Conservation (phyloP, 1,140 invertebrate species). For the Glomeris maerens region DNA sequence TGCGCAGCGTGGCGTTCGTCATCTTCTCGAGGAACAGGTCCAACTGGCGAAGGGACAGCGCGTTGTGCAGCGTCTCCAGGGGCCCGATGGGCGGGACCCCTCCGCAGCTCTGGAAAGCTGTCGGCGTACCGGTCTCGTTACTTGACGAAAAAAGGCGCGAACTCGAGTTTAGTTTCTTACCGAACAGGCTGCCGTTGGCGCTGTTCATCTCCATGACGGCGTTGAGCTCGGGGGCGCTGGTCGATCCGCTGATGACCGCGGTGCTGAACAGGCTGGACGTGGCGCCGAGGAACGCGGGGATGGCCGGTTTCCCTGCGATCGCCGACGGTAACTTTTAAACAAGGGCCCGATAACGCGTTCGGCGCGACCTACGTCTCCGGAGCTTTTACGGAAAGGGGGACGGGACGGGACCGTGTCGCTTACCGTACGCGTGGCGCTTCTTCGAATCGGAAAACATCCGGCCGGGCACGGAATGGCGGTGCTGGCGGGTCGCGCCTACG, state of each 20-base stretch:
- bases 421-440: too few species aligned
- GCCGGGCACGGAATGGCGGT: conserved; percentile 82
- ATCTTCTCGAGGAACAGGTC: conserved; percentile 74
- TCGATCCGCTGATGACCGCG: conserved; percentile 82
- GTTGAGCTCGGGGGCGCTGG: conserved; percentile 73
- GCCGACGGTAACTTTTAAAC: too few species aligned
- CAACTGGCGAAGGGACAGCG: conserved; percentile 74
- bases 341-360: too few species aligned
- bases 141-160: conserved; percentile 1
- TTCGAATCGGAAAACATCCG: conserved; percentile 80
- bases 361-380: too few species aligned
- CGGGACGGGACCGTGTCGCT: too few species aligned
- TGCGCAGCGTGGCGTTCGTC: conserved; percentile 37
- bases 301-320: conserved; percentile 9
- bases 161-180: conserved; percentile 9
- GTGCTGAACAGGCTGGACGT: conserved; percentile 76
- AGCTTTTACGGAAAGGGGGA: too few species aligned
- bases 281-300: conserved; percentile 33
- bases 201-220: conserved; percentile 46
- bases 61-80: conserved; percentile 89
- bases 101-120: conserved; percentile 63
- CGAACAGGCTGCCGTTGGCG: not conserved
- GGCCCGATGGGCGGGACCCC: conserved; percentile 85
- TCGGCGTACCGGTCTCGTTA: conserved; percentile 4
- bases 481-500: conserved; percentile 52